Evolutionary conservation across 2,113 vertebrate species (phyloP).

Genomic region (Menura novaehollandiae): DNA sequence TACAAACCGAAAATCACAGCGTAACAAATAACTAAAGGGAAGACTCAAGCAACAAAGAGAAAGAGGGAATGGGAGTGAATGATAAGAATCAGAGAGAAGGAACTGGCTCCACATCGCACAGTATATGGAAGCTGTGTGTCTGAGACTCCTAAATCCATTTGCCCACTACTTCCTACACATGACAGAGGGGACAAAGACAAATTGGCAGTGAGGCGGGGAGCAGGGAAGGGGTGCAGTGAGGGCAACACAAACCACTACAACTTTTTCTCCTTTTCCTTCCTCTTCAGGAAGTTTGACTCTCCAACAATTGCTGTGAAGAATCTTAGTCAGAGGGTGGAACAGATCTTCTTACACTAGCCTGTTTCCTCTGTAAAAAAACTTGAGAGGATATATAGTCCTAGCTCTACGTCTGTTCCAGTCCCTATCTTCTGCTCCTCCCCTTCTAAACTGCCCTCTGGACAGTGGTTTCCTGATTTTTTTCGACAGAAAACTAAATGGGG

Average conservation of each 20-base stretch:
- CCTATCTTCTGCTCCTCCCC: background rate
- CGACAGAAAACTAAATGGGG: background rate
- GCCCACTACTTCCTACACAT: background rate
- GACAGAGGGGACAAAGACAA: background rate
- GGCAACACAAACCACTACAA: background rate
- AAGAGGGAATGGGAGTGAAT: background rate
- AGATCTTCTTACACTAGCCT: background rate
- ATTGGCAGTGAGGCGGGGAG: rapidly evolving
- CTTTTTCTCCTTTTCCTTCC: background rate
- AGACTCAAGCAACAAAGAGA: background rate
- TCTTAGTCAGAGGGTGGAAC: background rate
- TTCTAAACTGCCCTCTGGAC: background rate
- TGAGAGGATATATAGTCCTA: background rate
- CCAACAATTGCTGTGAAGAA: background rate
- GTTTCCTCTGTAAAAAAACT: background rate
- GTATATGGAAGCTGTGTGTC: background rate
- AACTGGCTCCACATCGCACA: background rate
- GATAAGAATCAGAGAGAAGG: background rate
- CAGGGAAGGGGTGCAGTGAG: background rate
- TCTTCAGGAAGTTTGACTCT: background rate
- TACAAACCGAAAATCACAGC: background rate
- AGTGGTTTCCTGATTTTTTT: background rate
- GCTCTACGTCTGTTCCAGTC: background rate
- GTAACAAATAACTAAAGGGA: background rate
- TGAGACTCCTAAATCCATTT: background rate